Evolutionary conservation across 2,797 vertebrate genomes (phyloP).

Genomic region (Nyctalus aviator): DNA sequence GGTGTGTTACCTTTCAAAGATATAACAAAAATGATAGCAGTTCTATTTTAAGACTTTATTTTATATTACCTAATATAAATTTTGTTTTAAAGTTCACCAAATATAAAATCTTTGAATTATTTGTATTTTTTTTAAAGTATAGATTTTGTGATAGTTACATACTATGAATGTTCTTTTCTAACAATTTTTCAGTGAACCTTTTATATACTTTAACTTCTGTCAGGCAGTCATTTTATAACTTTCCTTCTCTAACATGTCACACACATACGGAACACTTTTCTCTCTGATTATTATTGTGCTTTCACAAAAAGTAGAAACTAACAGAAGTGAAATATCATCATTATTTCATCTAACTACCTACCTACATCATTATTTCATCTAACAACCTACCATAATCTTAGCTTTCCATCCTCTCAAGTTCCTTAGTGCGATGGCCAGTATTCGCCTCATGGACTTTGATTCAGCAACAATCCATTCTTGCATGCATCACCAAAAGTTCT

Average conservation of each 20-base stretch:
- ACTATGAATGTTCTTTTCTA: neutral
- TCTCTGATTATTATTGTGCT: neutral
- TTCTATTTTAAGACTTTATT: neutral
- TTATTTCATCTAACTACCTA: neutral
- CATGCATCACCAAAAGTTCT: neutral
- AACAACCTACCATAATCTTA: neutral
- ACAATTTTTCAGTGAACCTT: neutral
- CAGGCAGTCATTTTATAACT: neutral
- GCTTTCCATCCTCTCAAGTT: neutral
- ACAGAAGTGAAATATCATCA: neutral
- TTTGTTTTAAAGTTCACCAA: neutral
- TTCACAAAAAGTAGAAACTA: constrained; percentile 23
- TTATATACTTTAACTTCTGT: neutral
- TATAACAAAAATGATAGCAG: neutral
- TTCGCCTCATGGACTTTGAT: neutral
- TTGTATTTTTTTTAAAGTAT: neutral
- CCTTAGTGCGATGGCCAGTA: neutral
- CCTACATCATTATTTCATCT: neutral
- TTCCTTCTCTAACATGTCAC: neutral
- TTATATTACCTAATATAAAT: neutral
- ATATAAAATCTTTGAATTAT: neutral
- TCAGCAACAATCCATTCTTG: neutral
- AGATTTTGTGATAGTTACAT: neutral
- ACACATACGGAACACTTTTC: neutral
- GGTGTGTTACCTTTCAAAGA: neutral